phyloP scores from a whole-genome alignment of 2,113 vertebrate genomes.

The Hassar affinis region DNA sequence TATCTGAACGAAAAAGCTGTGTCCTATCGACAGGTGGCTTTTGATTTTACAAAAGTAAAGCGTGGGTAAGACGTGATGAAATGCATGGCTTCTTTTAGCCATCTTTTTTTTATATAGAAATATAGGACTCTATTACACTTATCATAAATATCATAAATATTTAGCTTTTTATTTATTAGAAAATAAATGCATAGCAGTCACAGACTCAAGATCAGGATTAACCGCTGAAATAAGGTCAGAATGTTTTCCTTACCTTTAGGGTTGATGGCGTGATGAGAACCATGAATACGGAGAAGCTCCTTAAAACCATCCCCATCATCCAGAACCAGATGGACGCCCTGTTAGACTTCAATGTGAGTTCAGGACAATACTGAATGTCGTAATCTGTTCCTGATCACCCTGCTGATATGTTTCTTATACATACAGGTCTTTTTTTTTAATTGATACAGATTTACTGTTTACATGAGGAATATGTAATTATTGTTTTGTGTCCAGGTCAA shows the following conservation, averaged over 20 bases:
- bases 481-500: constrained; percentile 80
- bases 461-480: not conserved
- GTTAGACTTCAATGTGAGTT: constrained; percentile 96
- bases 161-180: too few relatives aligned
- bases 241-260: constrained; percentile 67
- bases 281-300: constrained; percentile 97
- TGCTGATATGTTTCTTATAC: not conserved
- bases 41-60: constrained; percentile 99
- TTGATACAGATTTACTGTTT: constrained; percentile 17
- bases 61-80: constrained; percentile 81
- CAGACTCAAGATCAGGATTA: too few relatives aligned
- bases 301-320: constrained; percentile 98
- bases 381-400: not conserved
- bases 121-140: not conserved
- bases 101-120: not conserved
- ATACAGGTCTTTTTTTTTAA: not conserved
- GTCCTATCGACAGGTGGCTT: constrained; percentile 98
- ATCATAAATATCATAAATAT: not conserved
- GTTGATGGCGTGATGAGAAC: constrained; percentile 97
- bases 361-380: not conserved
- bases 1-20: constrained; percentile 98
- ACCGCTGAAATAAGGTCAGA: not conserved
- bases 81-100: not conserved
- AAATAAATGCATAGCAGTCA: not conserved
- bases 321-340: constrained; percentile 99